A percentile compares a stretch with the other conserved stretches of the same genome.
phyloP scores from a whole-genome alignment of 2,888 invertebrate species.

The Cosmorhoe ocellata region DNA sequence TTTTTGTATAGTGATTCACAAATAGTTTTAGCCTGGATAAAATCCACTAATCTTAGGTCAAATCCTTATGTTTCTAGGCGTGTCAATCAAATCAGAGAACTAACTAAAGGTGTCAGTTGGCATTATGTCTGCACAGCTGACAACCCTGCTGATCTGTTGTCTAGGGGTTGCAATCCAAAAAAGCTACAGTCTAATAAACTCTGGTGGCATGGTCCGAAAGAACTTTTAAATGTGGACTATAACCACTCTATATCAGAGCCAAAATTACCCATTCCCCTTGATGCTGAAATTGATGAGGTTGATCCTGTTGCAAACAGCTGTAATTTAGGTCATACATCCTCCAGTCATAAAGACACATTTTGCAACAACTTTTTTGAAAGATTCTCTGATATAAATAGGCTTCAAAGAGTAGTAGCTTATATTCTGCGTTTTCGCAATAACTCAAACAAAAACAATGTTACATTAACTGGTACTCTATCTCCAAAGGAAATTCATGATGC shows the following conservation, averaged over 20 bases:
- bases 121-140: neutral
- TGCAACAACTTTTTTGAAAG: neutral
- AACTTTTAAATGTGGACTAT: neutral
- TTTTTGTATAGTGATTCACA: neutral
- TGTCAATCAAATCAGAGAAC: neutral
- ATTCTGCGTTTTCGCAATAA: slow-evolving; percentile 2
- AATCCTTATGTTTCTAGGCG: neutral
- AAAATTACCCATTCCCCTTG: neutral
- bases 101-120: neutral
- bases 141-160: neutral
- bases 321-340: neutral
- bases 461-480: neutral
- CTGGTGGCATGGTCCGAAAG: neutral
- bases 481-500: neutral
- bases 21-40: neutral
- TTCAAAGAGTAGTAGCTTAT: slow-evolving; percentile 3
- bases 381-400: neutral
- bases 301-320: neutral
- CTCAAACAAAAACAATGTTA: neutral
- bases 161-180: neutral
- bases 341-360: neutral
- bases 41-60: neutral
- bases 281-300: neutral
- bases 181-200: neutral
- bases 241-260: neutral